Percentiles rank a stretch among this genome's conserved stretches.
phyloP scores from a whole-genome alignment of 1,140 invertebrate species.

The Argopecten irradians region DNA sequence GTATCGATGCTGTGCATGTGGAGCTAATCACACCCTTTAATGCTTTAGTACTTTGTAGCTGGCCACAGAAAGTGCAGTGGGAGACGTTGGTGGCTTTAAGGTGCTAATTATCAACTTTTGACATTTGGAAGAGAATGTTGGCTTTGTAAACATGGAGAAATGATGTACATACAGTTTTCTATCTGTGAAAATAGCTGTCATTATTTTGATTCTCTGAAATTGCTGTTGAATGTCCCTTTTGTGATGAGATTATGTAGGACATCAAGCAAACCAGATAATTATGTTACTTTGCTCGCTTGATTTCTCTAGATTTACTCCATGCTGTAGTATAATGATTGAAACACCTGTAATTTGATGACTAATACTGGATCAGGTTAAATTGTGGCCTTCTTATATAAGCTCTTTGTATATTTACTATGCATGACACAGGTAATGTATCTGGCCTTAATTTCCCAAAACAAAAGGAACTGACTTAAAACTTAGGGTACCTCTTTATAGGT shows the following conservation, averaged over 20 bases:
- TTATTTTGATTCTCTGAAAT: not conserved
- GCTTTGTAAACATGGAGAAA: not conserved
- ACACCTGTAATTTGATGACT: not conserved
- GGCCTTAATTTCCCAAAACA: no score
- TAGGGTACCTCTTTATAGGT: no score
- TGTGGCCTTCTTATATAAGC: not conserved
- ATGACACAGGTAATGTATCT: no score
- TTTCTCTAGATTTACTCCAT: not conserved
- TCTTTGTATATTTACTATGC: no score
- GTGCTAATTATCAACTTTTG: not conserved
- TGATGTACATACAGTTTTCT: not conserved
- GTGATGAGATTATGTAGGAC: not conserved
- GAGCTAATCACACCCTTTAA: no score
- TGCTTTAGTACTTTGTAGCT: no score
- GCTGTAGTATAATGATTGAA: not conserved
- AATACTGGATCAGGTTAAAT: not conserved
- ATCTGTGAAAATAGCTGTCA: not conserved
- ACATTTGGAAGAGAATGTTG: conserved; percentile 14
- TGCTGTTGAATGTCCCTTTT: not conserved
- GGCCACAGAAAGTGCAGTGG: not conserved
- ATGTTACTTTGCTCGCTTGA: no score
- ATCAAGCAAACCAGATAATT: not conserved
- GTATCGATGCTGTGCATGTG: no score
- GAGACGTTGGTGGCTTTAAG: not conserved
- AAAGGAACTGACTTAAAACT: no score